phyloP scores from a whole-genome alignment of 2,797 vertebrate species.

The Melanotaenia nigrans region DNA sequence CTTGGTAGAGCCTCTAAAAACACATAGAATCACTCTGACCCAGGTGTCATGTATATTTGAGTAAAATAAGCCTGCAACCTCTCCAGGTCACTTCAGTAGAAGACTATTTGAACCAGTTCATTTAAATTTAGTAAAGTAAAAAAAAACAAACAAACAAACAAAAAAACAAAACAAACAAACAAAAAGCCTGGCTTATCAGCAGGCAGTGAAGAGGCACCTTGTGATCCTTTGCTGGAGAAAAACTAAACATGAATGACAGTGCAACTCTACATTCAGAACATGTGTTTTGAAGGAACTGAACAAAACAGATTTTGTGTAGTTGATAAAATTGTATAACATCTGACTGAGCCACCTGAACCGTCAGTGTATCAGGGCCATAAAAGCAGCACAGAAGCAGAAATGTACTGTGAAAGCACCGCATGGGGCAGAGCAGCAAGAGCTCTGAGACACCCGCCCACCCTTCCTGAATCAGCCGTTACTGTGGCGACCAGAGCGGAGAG shows the following conservation, averaged over 20 bases:
- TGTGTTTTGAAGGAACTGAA: conserved; percentile 41
- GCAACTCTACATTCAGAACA: conserved; percentile 29
- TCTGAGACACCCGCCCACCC: conserved; percentile 80
- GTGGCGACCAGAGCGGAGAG: conserved; percentile 77
- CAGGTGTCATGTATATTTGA: conserved; percentile 28
- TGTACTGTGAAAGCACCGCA: conserved; percentile 78
- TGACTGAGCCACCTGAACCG: conserved; percentile 72
- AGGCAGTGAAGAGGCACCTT: conserved; percentile 23
- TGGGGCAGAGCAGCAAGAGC: conserved; percentile 80
- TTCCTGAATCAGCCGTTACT: conserved; percentile 84
- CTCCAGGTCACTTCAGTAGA: conserved; percentile 29
- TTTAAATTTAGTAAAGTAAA: conserved; percentile 18
- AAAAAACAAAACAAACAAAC: neutral
- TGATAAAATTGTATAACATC: conserved; percentile 64
- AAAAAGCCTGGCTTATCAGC: neutral
- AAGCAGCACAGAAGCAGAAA: conserved; percentile 75
- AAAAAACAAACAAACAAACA: conserved; percentile 3
- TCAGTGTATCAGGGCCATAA: conserved; percentile 67
- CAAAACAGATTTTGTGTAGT: conserved; percentile 53
- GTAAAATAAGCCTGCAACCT: conserved; percentile 32
- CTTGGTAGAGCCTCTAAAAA: conserved; percentile 53
- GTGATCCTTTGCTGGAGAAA: conserved; percentile 25
- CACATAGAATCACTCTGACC: conserved; percentile 36
- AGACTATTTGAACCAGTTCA: neutral
- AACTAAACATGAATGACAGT: conserved; percentile 44